phyloP scores from a whole-genome alignment of 2,113 vertebrate genomes.

The Hepsetus odoe region DNA sequence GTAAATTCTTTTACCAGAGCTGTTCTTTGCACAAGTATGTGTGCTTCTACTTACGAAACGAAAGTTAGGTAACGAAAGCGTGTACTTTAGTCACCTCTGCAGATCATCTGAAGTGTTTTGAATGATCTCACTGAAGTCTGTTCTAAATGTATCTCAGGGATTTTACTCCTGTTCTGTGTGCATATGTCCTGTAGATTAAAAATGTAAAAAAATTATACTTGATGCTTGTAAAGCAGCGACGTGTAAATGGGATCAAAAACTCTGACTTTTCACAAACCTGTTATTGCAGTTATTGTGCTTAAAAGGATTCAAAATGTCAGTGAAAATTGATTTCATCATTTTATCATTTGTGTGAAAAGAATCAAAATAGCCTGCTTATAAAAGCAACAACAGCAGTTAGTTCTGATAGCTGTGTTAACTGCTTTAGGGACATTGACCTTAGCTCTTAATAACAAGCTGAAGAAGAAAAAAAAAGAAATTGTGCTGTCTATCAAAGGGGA shows the following conservation, averaged over 20 bases:
- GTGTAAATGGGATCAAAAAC: neutral
- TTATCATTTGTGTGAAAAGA: neutral
- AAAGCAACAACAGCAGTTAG: neutral
- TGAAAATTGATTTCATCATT: neutral
- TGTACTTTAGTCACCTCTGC: too few species aligned
- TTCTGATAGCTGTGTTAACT: neutral
- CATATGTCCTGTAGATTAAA: too few species aligned
- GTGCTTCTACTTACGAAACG: too few species aligned
- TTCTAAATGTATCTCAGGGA: too few species aligned
- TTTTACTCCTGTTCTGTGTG: too few species aligned
- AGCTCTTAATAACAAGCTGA: neutral
- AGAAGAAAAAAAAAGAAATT: neutral
- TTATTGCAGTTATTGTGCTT: neutral
- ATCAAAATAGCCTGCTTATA: neutral
- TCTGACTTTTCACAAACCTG: neutral
- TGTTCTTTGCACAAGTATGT: too few species aligned
- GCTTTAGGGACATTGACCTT: neutral
- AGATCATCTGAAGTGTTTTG: too few species aligned
- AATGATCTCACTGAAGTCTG: too few species aligned
- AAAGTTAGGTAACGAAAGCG: too few species aligned
- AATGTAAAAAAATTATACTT: too few species aligned
- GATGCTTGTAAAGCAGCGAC: too few species aligned
- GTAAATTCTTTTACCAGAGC: too few species aligned
- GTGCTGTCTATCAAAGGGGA: neutral
- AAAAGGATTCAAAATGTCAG: neutral